Evolutionary conservation across 1,140 invertebrate genomes (phyloP), one percentile per base, ranked within the genome.

Genomic region (Orussus abietinus): DNA sequence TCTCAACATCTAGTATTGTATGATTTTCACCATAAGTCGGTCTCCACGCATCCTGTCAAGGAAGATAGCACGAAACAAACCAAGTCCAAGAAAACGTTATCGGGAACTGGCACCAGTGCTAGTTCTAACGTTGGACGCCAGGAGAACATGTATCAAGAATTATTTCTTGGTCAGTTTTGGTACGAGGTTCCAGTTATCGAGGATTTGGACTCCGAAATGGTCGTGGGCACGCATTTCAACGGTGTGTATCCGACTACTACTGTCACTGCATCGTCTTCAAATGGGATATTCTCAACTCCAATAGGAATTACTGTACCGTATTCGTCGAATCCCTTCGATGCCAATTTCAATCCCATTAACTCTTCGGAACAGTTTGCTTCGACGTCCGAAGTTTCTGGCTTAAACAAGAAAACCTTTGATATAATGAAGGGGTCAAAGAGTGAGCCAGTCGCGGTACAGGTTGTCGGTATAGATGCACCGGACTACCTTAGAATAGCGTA

Each of bases 1-100:
- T 65, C 65, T 36, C 62, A 77, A 37, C 79, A 78, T 59, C 58
- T 80, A 15, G 75, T 80, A 3, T 53, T 80, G 0, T 80, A 78
- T 43, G 78, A 80, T 55, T 79, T 80, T 56, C 65, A 76, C 55
- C 77, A 79, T 47, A 76, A 70, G 47, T 43, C 50, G 1, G 31
- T 45, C 2, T 44, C 53, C 3, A 17, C 53, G 1, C 53, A 64
- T 13, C 15, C 57, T 1, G 22, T 42, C 1, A 71, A 70, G 28
- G 60, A 70, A 12, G 66, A 60, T 6, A 55, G 54, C 11, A 35
- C 53, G 0, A 72, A 72, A 35, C 54, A 65, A 10, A 41, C 41
- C 0, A 72, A 74, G 49, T 58, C 54, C 13, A 76, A 72, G 49
- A 76, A 71, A 46, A 58, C 53, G 10, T 38, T 65, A 3, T 75